Evolutionary conservation across 2,888 invertebrate genomes (phyloP).

Genomic region (Eupithecia abbreviata): DNA sequence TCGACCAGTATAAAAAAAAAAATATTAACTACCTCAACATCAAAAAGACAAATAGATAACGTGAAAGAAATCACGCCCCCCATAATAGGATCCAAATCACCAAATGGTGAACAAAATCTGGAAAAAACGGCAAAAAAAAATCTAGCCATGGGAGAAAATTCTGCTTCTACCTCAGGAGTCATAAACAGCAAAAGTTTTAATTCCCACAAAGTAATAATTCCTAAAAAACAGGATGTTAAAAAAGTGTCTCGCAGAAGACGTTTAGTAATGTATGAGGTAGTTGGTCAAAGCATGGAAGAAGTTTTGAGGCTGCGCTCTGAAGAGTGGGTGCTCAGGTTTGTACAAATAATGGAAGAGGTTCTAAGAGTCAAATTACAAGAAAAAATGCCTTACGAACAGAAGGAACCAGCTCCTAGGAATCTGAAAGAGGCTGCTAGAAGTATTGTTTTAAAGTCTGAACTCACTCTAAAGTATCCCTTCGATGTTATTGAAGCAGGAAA

Average conservation of each 20-base stretch:
- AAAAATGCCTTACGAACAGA: constrained; percentile 50
- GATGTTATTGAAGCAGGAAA: constrained; percentile 59
- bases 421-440: constrained; percentile 68
- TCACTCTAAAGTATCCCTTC: constrained; percentile 30
- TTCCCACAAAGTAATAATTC: constrained; percentile 14
- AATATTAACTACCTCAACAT: not conserved
- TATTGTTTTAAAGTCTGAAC: constrained; percentile 58
- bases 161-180: constrained; percentile 53
- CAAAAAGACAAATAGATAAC: not conserved
- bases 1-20: constrained; percentile 16
- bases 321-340: constrained; percentile 72
- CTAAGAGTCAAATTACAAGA: constrained; percentile 62
- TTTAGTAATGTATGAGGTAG: constrained; percentile 62
- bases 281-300: constrained; percentile 59
- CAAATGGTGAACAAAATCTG: constrained; percentile 19
- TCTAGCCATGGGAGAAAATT: constrained; percentile 50
- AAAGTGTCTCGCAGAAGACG: constrained; percentile 26
- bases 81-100: not conserved
- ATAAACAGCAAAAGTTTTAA: constrained; percentile 48
- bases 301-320: constrained; percentile 61
- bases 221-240: constrained; percentile 22
- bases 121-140: constrained; percentile 25
- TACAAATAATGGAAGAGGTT: constrained; percentile 75
- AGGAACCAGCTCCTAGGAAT: constrained; percentile 65
- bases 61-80: constrained; percentile 1